A percentile compares a stretch with the other conserved stretches of the same genome.
Conservation (phyloP, 2,797 vertebrate species). For the Sciurus vulgaris region DNA sequence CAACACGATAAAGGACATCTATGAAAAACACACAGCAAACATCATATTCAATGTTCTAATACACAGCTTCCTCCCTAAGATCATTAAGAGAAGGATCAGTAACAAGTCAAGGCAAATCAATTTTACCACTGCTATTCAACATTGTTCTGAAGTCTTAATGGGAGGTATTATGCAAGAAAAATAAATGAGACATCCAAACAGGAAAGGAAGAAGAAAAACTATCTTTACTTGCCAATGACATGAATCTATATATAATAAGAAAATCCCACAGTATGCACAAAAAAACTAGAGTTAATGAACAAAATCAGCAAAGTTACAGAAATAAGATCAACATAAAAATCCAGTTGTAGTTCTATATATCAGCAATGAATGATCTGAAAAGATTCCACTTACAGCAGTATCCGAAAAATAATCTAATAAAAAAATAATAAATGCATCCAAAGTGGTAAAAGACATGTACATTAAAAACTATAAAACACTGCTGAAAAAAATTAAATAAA, state of each 20-base stretch:
- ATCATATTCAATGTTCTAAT: neutral
- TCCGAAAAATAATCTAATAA: neutral
- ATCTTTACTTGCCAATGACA: slow-evolving; percentile 7
- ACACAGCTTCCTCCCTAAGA: neutral
- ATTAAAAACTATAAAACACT: slow-evolving; percentile 28
- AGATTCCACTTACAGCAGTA: neutral
- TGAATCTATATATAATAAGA: neutral
- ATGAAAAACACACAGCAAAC: slow-evolving; percentile 32
- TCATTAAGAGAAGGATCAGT: neutral
- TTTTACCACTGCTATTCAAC: slow-evolving; percentile 27
- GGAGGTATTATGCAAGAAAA: neutral
- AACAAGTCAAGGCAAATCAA: neutral
- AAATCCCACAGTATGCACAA: neutral
- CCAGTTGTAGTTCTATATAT: neutral
- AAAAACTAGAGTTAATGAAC: neutral
- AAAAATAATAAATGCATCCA: slow-evolving; percentile 11
- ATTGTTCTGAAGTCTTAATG: neutral
- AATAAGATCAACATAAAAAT: slow-evolving; percentile 9
- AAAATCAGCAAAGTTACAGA: neutral
- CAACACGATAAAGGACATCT: neutral
- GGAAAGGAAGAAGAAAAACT: neutral
- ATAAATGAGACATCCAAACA: slow-evolving; percentile 10
- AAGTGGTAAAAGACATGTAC: neutral
- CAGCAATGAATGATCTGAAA: neutral
- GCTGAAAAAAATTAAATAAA: neutral